Base-by-base conservation (phyloP, 2,888 invertebrate genomes). In the Lypha dubia region DNA sequence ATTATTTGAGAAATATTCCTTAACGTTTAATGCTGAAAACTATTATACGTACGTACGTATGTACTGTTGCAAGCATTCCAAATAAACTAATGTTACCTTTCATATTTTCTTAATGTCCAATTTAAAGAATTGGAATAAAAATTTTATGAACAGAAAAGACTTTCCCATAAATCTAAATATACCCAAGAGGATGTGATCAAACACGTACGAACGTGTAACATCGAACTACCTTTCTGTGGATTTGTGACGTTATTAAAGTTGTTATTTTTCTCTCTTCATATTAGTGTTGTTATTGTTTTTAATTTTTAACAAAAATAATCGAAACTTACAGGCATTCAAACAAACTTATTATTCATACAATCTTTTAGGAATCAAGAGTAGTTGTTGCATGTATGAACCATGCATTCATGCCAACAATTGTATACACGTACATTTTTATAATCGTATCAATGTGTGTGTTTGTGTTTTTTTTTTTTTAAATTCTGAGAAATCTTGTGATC, bases 391-490 rank as follows among this genome's bases (percentile, higher is more conserved):
- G 53, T 81, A 62, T 17, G 13, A 41, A 13, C 44, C 7, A 51
- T 46, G 63, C 35, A 22, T 17, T 17, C 32, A 60, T 20, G 8
- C 60, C 3, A 20, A 41, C 32, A 60, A 5, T 17, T 20, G 15
- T 5, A 7, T 8, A 41, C 5, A 41, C 28, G 49, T 22, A 28
- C 20, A 32, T 70, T 13, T 82, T 76, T 63, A 32, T 46, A 49
- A 46, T 60, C 20, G 53, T 41, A 24, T 88, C 84, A 86, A 74
- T 86, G 85, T 76, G 80, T n/a, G 7, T 89, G 88, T 89, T 88
- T n/a, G n/a, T n/a, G n/a, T n/a, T n/a, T n/a, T n/a, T n/a, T n/a
- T n/a, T n/a, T n/a, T n/a, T n/a, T n/a, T 88, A 89, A 84, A 84
- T 84, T 84, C 84, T 81, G 58, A 84, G 84, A 84, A 84, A 84